These are phyloP conservation scores for Phataginus tetradactyla DNA, from an alignment of 2,797 vertebrate genomes.

Conservation along the genomic window DNA sequence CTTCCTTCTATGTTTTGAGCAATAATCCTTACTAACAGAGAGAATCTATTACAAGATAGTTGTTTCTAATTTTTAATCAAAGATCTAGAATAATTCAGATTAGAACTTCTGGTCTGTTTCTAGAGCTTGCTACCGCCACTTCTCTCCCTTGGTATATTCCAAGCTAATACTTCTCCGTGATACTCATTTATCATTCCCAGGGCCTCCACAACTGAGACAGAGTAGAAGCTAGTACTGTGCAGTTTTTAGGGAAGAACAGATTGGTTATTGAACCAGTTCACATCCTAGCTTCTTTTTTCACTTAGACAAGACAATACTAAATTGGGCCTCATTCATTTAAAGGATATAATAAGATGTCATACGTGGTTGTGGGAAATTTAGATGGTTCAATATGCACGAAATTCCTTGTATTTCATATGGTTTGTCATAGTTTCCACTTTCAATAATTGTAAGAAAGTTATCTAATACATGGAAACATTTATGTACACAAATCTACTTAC, in stretches of 20 bases:
- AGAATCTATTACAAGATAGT: not conserved
- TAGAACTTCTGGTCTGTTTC: not conserved
- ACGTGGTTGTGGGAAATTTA: not conserved
- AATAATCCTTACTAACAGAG: not conserved
- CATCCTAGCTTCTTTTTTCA: not conserved
- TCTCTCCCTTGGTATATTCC: not conserved
- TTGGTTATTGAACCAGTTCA: not conserved
- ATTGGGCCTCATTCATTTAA: not conserved
- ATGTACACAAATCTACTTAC: not conserved
- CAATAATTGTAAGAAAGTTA: slow-evolving; percentile 7
- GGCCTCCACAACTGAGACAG: not conserved
- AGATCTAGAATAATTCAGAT: not conserved
- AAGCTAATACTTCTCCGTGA: not conserved
- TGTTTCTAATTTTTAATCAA: not conserved
- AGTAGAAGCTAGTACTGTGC: not conserved
- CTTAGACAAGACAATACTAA: not conserved
- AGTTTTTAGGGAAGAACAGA: not conserved
- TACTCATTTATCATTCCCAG: not conserved
- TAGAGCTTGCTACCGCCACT: not conserved
- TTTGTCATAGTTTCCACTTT: not conserved
- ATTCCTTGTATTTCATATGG: not conserved
- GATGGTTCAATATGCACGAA: not conserved
- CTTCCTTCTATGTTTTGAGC: not conserved
- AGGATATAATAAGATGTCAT: not conserved
- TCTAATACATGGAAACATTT: not conserved